phyloP scores from a whole-genome alignment of 23 tunicate species.

The Corella eumyota region DNA sequence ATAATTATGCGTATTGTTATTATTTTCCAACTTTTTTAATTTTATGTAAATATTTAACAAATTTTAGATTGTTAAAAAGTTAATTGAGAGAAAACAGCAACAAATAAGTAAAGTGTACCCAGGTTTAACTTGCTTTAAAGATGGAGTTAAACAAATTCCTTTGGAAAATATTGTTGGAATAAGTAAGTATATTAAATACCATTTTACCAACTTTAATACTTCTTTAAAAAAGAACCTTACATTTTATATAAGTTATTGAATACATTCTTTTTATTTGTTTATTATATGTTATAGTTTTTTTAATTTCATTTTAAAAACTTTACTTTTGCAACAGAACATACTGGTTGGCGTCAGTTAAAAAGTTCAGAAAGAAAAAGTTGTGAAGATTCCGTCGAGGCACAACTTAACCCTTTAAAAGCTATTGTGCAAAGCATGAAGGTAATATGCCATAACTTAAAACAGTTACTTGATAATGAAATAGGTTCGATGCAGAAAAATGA shows the following conservation, averaged over 20 bases:
- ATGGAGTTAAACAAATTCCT: slow-evolving; percentile 63
- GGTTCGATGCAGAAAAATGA: too few species aligned
- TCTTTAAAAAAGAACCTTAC: too few species aligned
- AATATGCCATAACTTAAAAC: too few species aligned
- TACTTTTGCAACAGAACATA: slow-evolving; percentile 11
- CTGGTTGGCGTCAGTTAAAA: slow-evolving; percentile 56
- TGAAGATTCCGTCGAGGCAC: slow-evolving; percentile 38
- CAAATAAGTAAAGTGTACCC: slow-evolving; percentile 42
- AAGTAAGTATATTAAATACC: neutral
- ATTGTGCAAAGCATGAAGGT: slow-evolving; percentile 64
- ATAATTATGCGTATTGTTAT: too few species aligned
- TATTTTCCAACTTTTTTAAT: too few species aligned
- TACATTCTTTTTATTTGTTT: too few species aligned
- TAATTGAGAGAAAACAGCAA: slow-evolving; percentile 68
- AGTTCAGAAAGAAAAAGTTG: slow-evolving; percentile 28
- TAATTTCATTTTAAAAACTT: neutral
- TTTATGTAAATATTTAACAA: too few species aligned
- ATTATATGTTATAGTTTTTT: too few species aligned
- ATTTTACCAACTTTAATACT: neutral
- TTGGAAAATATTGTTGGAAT: slow-evolving; percentile 77
- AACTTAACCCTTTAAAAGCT: slow-evolving; percentile 31
- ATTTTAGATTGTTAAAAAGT: slow-evolving; percentile 41
- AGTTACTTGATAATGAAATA: too few species aligned
- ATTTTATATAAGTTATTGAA: too few species aligned
- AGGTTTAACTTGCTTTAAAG: slow-evolving; percentile 68